Evolutionary conservation across 2,797 vertebrate species (phyloP).

Genomic region (Lagodon rhomboides): DNA sequence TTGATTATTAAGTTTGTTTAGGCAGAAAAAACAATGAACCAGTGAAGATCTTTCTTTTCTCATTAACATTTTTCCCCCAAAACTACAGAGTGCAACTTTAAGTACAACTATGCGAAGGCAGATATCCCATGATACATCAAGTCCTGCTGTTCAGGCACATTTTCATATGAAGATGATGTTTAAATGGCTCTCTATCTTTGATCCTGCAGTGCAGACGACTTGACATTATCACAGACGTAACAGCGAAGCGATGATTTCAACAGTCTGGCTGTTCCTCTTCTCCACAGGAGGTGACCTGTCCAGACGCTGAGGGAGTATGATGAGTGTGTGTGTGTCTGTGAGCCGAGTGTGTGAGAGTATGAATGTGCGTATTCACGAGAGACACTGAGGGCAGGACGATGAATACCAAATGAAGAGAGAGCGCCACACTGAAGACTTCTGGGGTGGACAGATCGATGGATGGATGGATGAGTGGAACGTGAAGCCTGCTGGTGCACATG

Average conservation of each 20-base stretch:
- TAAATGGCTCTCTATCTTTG: background rate
- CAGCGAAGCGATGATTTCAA: background rate
- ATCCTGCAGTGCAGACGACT: background rate
- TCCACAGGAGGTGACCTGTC: conserved; percentile 86
- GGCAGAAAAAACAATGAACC: too few species aligned
- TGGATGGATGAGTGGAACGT: conserved; percentile 26
- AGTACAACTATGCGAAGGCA: background rate
- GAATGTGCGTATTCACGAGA: background rate
- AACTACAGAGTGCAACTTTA: too few species aligned
- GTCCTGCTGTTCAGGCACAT: background rate
- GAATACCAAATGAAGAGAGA: conserved; percentile 20
- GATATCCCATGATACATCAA: background rate
- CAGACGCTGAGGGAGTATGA: conserved; percentile 75
- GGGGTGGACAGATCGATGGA: conserved; percentile 14
- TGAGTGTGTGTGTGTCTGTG: background rate
- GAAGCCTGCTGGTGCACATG: conserved; percentile 48
- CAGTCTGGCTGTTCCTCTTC: conserved; percentile 34
- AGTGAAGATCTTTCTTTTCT: too few species aligned
- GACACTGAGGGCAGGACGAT: background rate
- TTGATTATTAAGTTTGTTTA: too few species aligned
- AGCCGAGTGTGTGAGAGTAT: conserved; percentile 5
- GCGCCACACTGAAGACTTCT: background rate
- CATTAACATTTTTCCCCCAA: too few species aligned
- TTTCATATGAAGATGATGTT: background rate
- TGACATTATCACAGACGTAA: background rate